A percentile compares a stretch with the other conserved stretches of the same genome.
Evolutionary conservation across 2,888 invertebrate genomes (phyloP).

Genomic region (Ellobium chinense): DNA sequence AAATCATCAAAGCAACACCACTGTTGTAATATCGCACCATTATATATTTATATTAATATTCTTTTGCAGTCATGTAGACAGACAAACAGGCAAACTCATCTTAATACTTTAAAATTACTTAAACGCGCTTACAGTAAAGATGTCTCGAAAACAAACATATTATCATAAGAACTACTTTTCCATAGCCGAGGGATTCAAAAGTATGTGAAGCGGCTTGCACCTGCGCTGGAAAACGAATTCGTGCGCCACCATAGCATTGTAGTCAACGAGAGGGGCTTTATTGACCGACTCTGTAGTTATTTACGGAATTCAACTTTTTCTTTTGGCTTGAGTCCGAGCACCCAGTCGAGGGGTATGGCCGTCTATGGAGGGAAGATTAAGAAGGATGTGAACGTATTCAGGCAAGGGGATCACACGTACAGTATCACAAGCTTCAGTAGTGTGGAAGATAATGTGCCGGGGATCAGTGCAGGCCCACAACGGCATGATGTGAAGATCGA

Average conservation of each 20-base stretch:
- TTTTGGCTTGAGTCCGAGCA: background rate
- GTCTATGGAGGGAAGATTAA: constrained; percentile 31
- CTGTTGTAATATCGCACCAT: no score
- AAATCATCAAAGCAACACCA: no score
- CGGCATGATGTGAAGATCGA: constrained; percentile 2
- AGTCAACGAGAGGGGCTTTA: constrained; percentile 34
- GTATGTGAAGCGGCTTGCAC: constrained; percentile 24
- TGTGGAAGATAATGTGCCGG: background rate
- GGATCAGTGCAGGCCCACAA: background rate
- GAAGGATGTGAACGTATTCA: constrained; percentile 40
- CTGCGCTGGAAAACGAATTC: constrained; percentile 33
- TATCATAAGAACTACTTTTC: background rate
- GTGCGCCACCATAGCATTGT: constrained; percentile 45
- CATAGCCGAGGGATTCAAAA: background rate
- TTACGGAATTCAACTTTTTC: constrained; percentile 39
- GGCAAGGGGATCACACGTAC: constrained; percentile 29
- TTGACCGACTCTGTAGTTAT: constrained; percentile 26
- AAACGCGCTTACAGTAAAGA: no score
- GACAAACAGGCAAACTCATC: no score
- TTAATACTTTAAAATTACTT: no score
- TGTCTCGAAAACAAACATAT: background rate
- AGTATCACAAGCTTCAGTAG: constrained; percentile 31
- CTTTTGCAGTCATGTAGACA: no score
- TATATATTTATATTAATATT: no score
- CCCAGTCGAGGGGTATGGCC: constrained; percentile 36